These are phyloP conservation scores for Ascidia mentula DNA, from an alignment of 23 tunicate species.

Conservation along the genomic window DNA sequence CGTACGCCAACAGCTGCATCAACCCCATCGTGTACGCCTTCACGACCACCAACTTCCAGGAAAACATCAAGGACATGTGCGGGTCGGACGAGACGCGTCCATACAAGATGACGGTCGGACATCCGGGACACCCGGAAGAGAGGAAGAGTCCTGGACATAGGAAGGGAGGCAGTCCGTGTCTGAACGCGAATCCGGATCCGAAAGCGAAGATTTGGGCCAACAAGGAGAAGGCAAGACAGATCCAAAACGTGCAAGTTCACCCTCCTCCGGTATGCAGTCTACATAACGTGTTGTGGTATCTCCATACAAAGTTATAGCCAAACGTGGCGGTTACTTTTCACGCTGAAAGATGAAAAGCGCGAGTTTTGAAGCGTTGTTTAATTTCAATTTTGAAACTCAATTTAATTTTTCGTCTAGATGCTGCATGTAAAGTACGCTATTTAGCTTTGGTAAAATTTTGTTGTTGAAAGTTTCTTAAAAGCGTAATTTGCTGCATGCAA, in stretches of 20 bases:
- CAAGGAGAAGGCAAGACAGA: neutral
- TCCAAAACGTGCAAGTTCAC: neutral
- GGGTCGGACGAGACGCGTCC: conserved; percentile 37
- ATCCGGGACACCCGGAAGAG: neutral
- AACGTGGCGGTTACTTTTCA: too few species aligned
- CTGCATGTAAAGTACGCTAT: too few species aligned
- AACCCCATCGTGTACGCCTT: conserved; percentile 88
- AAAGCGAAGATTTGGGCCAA: neutral
- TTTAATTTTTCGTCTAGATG: too few species aligned
- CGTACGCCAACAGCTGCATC: conserved; percentile 87
- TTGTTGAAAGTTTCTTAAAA: too few species aligned
- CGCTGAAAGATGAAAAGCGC: too few species aligned
- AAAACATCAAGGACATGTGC: conserved; percentile 71
- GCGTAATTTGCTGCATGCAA: too few species aligned
- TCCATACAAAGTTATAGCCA: too few species aligned
- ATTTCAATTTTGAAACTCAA: too few species aligned
- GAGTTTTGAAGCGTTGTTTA: too few species aligned
- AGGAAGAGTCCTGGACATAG: neutral
- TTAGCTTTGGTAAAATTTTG: too few species aligned
- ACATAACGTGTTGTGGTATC: too few species aligned
- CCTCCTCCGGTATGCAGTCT: neutral
- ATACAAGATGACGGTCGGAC: conserved; percentile 68
- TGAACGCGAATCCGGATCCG: neutral
- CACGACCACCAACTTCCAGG: conserved; percentile 82
- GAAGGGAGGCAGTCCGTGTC: conserved; percentile 4